Evolutionary conservation across 2,113 vertebrate species (phyloP).

Genomic region (Poecilia latipinna): DNA sequence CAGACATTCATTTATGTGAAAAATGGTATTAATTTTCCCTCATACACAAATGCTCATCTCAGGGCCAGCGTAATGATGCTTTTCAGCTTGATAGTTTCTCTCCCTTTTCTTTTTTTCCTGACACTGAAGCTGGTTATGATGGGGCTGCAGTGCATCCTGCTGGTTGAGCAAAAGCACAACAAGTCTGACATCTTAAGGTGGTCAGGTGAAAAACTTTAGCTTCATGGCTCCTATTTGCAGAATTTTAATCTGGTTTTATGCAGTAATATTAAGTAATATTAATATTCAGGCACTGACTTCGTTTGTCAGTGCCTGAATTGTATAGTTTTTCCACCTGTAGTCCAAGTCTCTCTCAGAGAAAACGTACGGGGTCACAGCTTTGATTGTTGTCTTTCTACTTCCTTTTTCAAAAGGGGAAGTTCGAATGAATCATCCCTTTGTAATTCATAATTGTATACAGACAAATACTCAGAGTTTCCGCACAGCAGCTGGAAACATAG

Average conservation of each 20-base stretch:
- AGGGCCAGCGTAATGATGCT: constrained; percentile 46
- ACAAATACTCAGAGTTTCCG: neutral
- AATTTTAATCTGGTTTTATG: constrained; percentile 28
- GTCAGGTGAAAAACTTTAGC: constrained; percentile 26
- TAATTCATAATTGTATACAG: constrained; percentile 14
- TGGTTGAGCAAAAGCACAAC: constrained; percentile 65
- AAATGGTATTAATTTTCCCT: constrained; percentile 72
- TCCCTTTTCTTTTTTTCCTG: constrained; percentile 32
- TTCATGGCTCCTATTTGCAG: constrained; percentile 28
- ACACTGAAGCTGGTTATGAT: constrained; percentile 39
- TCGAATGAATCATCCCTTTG: constrained; percentile 31
- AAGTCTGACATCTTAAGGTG: constrained; percentile 23
- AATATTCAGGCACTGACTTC: no score
- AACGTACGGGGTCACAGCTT: constrained; percentile 13
- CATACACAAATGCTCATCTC: constrained; percentile 71
- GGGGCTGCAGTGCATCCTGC: constrained; percentile 72
- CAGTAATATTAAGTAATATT: constrained; percentile 20
- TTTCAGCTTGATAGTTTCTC: constrained; percentile 33
- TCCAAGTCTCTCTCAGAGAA: constrained; percentile 7
- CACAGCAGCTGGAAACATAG: constrained; percentile 10
- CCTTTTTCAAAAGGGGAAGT: constrained; percentile 29
- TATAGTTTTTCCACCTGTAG: neutral
- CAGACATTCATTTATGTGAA: constrained; percentile 76
- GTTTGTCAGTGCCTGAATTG: constrained; percentile 16
- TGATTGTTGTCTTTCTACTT: neutral